phyloP scores from a whole-genome alignment of 2,113 vertebrate genomes.

The Petromus typicus region DNA sequence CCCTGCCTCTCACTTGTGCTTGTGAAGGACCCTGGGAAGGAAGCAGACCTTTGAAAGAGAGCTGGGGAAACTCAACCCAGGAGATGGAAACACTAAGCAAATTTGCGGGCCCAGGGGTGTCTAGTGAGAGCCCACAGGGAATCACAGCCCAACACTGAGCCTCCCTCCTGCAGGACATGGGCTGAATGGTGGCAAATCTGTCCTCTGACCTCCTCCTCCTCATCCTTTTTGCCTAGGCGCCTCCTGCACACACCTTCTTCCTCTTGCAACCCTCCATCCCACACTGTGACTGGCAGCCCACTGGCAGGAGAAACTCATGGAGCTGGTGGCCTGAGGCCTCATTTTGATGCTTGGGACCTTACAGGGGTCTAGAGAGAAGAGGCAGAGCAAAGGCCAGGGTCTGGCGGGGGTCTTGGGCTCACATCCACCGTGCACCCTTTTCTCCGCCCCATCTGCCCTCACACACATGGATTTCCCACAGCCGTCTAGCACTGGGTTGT shows the following conservation, averaged over 20 bases:
- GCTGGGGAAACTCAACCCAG: neutral
- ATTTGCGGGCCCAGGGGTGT: neutral
- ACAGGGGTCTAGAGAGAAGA: neutral
- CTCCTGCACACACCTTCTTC: neutral
- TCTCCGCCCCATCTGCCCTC: accelerated
- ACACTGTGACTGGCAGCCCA: neutral
- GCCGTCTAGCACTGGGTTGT: accelerated
- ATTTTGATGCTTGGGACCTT: neutral
- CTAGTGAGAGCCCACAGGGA: too few relatives aligned
- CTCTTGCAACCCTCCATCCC: neutral
- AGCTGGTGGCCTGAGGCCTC: neutral
- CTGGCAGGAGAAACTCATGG: neutral
- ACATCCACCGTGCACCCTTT: accelerated
- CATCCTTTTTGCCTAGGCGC: neutral
- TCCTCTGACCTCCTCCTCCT: neutral
- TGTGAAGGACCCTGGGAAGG: neutral
- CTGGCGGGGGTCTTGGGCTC: accelerated
- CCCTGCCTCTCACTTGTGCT: neutral
- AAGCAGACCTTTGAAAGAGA: neutral
- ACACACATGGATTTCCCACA: accelerated
- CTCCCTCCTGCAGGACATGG: neutral
- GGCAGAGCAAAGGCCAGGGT: too few relatives aligned
- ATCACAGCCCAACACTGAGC: neutral
- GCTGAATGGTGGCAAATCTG: neutral
- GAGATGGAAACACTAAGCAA: neutral